Percentiles rank a stretch among this genome's conserved stretches.
Conservation (phyloP, 1,140 invertebrate species). For the Cyclargus thomasi region DNA sequence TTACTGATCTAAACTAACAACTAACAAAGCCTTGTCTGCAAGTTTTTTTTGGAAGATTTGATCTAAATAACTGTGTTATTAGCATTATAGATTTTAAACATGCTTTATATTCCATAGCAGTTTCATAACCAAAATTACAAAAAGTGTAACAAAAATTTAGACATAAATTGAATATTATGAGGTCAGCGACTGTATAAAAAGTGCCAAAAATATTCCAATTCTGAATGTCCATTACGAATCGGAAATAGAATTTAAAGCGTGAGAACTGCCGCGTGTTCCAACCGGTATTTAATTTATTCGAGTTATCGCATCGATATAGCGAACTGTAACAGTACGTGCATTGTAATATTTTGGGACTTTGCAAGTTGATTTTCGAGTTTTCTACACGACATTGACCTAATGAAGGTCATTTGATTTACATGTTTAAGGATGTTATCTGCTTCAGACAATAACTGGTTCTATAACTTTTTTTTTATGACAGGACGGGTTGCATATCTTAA, state of each 20-base stretch:
- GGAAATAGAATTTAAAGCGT: constrained; percentile 7
- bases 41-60: too few relatives aligned
- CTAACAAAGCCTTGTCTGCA: too few relatives aligned
- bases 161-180: neutral
- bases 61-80: too few relatives aligned
- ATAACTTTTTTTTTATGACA: too few relatives aligned
- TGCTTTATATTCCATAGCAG: too few relatives aligned
- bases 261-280: constrained; percentile 1
- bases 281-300: constrained; percentile 10
- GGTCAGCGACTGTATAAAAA: constrained; percentile 1
- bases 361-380: constrained; percentile 2
- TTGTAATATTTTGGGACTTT: constrained; percentile 7
- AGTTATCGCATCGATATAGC: neutral
- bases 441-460: too few relatives aligned
- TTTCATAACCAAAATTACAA: too few relatives aligned
- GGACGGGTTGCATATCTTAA: too few relatives aligned
- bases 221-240: neutral
- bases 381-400: neutral
- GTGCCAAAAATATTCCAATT: constrained; percentile 3
- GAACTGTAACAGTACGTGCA: neutral
- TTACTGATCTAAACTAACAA: too few relatives aligned
- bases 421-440: neutral
- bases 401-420: neutral
- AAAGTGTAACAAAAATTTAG: too few relatives aligned
- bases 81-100: too few relatives aligned